Conservation (phyloP, 2,888 invertebrate species). For the Polymixis flavicincta region DNA sequence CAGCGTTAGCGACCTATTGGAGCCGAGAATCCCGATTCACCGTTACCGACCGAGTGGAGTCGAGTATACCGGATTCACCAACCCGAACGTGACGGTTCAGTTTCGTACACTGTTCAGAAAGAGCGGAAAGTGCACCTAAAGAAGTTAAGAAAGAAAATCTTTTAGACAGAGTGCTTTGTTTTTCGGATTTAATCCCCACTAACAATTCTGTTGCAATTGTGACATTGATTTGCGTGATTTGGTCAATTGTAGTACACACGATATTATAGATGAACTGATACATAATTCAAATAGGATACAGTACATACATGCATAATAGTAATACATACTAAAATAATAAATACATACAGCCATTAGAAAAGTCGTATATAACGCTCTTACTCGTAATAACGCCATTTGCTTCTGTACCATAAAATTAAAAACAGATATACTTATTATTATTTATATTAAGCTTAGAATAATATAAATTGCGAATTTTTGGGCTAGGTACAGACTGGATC, state of each 20-base stretch:
- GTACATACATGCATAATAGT: slow-evolving; percentile 77
- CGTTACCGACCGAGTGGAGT: no score
- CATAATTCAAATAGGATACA: slow-evolving; percentile 52
- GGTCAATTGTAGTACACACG: slow-evolving; percentile 37
- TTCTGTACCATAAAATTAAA: slow-evolving; percentile 84
- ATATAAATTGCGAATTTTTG: background rate
- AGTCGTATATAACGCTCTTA: slow-evolving; percentile 88
- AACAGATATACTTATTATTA: slow-evolving; percentile 65
- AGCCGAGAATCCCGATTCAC: no score
- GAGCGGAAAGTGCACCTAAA: no score
- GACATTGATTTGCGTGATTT: background rate
- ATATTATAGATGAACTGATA: slow-evolving; percentile 44
- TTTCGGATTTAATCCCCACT: background rate
- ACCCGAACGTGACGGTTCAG: no score
- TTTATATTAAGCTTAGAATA: slow-evolving; percentile 50
- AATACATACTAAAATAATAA: slow-evolving; percentile 74
- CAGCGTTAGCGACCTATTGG: no score
- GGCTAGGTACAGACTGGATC: slow-evolving; percentile 15
- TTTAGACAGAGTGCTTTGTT: no score
- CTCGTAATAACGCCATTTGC: slow-evolving; percentile 86
- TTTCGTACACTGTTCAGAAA: no score
- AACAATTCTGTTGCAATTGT: background rate
- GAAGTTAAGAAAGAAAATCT: no score
- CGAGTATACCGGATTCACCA: no score
- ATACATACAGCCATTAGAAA: slow-evolving; percentile 89